Conservation (phyloP, 1,140 invertebrate genomes). For the Cepaea nemoralis region DNA sequence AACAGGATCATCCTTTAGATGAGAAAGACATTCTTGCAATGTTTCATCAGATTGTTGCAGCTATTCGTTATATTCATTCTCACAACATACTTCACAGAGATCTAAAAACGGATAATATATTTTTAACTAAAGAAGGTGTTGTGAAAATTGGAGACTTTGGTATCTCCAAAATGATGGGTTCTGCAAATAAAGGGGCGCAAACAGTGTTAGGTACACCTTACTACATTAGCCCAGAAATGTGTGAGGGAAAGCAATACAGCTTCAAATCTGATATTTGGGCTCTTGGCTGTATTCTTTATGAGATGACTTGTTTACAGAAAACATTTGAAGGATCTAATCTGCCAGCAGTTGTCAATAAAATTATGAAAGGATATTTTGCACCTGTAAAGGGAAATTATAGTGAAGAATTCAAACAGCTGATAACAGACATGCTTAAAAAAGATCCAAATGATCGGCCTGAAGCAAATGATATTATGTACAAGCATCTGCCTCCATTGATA, state of each 20-base stretch:
- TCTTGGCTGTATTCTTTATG: conserved; percentile 84
- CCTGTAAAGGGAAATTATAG: conserved; percentile 79
- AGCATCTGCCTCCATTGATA: conserved; percentile 63
- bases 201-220: conserved; percentile 86
- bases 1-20: conserved; percentile 73
- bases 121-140: conserved; percentile 79
- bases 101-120: conserved; percentile 84
- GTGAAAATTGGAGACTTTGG: conserved; percentile 84
- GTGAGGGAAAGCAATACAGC: conserved; percentile 83
- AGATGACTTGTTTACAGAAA: conserved; percentile 84
- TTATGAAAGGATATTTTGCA: conserved; percentile 79
- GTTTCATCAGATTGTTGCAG: conserved; percentile 81
- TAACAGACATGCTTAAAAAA: conserved; percentile 71
- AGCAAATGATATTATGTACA: conserved; percentile 75
- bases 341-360: conserved; percentile 83
- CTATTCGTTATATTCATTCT: conserved; percentile 81
- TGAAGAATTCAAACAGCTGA: conserved; percentile 76
- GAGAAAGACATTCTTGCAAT: conserved; percentile 79
- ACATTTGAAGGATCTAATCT: conserved; percentile 85
- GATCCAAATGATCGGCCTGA: conserved; percentile 73
- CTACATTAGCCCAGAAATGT: conserved; percentile 88
- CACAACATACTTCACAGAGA: conserved; percentile 83
- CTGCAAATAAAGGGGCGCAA: conserved; percentile 78
- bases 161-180: conserved; percentile 84
- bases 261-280: conserved; percentile 87